Evolutionary conservation across 2,888 invertebrate species (phyloP).

Genomic region (Notodonta ziczac): DNA sequence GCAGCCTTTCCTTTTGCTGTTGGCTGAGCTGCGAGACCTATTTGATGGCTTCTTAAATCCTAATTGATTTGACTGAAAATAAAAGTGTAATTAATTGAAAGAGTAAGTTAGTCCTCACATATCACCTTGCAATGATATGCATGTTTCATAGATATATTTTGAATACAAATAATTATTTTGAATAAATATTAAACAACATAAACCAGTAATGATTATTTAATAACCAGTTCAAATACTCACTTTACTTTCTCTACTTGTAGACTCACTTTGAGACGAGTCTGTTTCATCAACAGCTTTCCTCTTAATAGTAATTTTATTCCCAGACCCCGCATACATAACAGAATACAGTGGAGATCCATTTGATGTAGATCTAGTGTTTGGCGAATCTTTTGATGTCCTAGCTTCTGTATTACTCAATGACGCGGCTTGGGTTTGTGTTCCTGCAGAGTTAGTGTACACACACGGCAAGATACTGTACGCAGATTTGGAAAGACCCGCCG

Average conservation of each 20-base stretch:
- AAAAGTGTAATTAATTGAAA: slow-evolving; percentile 19
- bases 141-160: too few species aligned
- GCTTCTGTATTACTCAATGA: slow-evolving; percentile 64
- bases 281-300: slow-evolving; percentile 88
- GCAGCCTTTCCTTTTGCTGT: slow-evolving; percentile 89
- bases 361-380: slow-evolving; percentile 68
- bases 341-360: slow-evolving; percentile 86
- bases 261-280: slow-evolving; percentile 71
- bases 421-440: slow-evolving; percentile 72
- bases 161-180: too few species aligned
- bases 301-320: slow-evolving; percentile 93
- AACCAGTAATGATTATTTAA: too few species aligned
- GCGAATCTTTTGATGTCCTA: slow-evolving; percentile 67
- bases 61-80: slow-evolving; percentile 68
- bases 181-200: too few species aligned
- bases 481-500: slow-evolving; percentile 89
- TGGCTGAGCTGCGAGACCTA: slow-evolving; percentile 70
- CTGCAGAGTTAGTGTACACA: slow-evolving; percentile 87
- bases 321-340: slow-evolving; percentile 91
- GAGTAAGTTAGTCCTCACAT: too few species aligned
- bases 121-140: too few species aligned
- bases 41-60: slow-evolving; percentile 80
- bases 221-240: slow-evolving; percentile 43
- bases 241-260: slow-evolving; percentile 69
- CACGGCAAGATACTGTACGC: slow-evolving; percentile 90